Conservation (phyloP, 2,888 invertebrate species). For the Eupithecia inturbata region DNA sequence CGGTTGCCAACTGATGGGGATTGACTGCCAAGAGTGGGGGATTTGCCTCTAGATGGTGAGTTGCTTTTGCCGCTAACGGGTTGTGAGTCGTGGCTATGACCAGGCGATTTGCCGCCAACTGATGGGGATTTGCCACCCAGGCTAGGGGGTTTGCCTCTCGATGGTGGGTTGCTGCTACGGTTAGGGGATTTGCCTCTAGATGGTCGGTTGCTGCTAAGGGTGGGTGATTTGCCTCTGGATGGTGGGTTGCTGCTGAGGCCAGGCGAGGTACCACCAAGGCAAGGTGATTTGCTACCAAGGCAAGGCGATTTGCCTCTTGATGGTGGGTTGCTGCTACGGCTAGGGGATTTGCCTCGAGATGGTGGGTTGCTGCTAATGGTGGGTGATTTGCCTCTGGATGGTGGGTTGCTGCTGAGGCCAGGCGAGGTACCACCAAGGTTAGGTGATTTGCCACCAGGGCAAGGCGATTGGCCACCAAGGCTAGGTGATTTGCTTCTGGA, state of each 20-base stretch:
- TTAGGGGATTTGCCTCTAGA: not conserved
- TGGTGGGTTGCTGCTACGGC: not conserved
- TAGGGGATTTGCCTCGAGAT: conserved; percentile 14
- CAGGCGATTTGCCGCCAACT: not conserved
- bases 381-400: not conserved
- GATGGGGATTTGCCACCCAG: not conserved
- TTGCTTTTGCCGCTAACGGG: not conserved
- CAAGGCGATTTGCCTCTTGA: not conserved
- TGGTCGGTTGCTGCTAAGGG: not conserved
- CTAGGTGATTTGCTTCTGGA: not conserved
- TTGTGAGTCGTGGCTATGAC: not conserved
- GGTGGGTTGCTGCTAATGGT: not conserved
- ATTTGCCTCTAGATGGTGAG: conserved; percentile 11
- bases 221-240: conserved; percentile 10
- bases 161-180: not conserved
- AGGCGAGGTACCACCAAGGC: not conserved
- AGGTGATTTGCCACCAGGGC: not conserved
- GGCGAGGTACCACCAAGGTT: not conserved
- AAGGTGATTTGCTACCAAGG: conserved; percentile 6
- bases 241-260: not conserved
- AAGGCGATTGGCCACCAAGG: conserved; percentile 15
- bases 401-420: not conserved
- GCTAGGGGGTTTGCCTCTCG: not conserved
- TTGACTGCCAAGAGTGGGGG: not conserved
- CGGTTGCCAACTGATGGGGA: not conserved